A percentile compares a stretch with the other conserved stretches of the same genome.
These are phyloP conservation scores for Cryptops parisi DNA, from an alignment of 2,888 invertebrate genomes.

Conservation along the genomic window DNA sequence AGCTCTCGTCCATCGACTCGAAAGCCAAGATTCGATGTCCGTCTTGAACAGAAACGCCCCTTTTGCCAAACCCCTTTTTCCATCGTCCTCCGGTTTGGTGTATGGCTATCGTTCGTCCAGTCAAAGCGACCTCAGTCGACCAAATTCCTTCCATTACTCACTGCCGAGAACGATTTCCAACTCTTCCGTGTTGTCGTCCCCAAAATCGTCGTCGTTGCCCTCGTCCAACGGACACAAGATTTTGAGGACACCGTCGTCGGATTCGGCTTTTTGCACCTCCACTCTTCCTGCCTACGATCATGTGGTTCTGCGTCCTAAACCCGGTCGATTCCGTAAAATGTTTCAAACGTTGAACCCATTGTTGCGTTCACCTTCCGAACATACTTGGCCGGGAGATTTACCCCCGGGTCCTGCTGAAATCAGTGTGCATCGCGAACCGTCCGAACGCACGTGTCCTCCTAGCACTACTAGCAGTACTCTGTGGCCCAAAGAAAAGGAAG, in stretches of 20 bases:
- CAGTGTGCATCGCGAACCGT: no score
- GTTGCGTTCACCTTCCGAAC: background rate
- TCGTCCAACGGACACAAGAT: background rate
- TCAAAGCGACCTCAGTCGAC: background rate
- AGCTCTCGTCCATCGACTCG: constrained; percentile 5
- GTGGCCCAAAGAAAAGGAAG: background rate
- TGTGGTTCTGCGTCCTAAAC: background rate
- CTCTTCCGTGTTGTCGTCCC: background rate
- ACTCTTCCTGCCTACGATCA: background rate
- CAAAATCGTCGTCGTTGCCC: background rate
- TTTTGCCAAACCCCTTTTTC: background rate
- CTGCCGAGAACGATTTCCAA: background rate
- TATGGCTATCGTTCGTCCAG: background rate
- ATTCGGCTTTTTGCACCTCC: background rate
- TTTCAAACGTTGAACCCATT: no score
- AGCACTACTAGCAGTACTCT: background rate
- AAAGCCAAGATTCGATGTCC: background rate
- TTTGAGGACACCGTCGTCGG: background rate
- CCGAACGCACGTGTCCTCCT: constrained; percentile 3
- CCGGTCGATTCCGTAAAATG: background rate
- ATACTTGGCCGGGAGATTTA: background rate
- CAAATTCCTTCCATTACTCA: background rate
- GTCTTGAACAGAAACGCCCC: background rate
- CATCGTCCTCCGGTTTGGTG: background rate
- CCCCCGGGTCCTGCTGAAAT: no score